Conservation (phyloP, 2,797 vertebrate genomes). For the Salmo trutta region DNA sequence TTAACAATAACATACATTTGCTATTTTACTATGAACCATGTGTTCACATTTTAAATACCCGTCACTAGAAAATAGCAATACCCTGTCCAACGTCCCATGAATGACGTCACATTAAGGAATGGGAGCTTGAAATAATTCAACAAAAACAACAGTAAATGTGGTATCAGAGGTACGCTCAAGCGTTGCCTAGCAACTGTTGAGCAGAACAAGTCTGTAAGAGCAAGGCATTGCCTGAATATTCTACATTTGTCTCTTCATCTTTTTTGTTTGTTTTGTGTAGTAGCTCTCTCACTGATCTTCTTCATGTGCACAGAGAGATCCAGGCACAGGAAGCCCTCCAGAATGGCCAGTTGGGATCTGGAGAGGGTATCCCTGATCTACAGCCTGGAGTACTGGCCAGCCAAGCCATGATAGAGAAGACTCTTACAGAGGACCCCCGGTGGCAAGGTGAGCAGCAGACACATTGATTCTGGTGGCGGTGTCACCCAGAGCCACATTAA, state of each 20-base stretch:
- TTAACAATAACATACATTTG: too few relatives aligned
- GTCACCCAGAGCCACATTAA: background rate
- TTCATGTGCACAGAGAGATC: conserved; percentile 81
- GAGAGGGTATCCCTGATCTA: conserved; percentile 85
- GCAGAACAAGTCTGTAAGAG: conserved; percentile 25
- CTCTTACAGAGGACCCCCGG: conserved; percentile 88
- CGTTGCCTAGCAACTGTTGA: conserved; percentile 54
- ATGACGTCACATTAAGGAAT: background rate
- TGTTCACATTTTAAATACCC: background rate
- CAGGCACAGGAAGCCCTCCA: conserved; percentile 93
- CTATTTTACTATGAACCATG: background rate
- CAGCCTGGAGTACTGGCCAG: conserved; percentile 91
- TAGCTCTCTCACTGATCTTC: background rate
- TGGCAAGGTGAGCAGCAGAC: conserved; percentile 86
- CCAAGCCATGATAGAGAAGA: conserved; percentile 95
- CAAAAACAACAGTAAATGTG: conserved; percentile 18
- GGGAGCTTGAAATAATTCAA: conserved; percentile 23
- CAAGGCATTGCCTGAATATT: background rate
- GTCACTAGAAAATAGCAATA: background rate
- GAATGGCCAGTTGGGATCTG: conserved; percentile 84
- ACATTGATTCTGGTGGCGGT: background rate
- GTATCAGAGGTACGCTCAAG: conserved; percentile 32
- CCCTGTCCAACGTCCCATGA: background rate
- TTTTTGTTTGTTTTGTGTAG: conserved; percentile 10
- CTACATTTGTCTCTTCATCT: conserved; percentile 6